Percentiles rank a stretch among this genome's conserved stretches.
Conservation (phyloP, 2,113 vertebrate genomes). For the Pitta sordida region DNA sequence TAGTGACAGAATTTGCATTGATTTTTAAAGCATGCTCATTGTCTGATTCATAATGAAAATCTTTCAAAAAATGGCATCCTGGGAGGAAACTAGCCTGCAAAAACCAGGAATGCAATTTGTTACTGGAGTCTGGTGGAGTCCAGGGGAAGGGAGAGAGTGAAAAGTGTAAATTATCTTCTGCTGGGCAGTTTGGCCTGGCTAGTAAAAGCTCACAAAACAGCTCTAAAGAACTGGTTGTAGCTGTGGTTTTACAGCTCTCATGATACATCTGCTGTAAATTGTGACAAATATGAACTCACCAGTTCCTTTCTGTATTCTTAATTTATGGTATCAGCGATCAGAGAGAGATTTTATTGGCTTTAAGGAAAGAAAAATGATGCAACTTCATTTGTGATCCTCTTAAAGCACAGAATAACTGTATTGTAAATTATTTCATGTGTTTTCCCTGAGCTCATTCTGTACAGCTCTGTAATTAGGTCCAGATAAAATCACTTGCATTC, state of each 20-base stretch:
- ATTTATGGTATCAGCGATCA: not conserved
- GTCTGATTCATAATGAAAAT: not conserved
- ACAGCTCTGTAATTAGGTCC: not conserved
- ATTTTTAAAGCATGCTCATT: not conserved
- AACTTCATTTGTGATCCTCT: not conserved
- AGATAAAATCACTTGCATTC: constrained; percentile 28
- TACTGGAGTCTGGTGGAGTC: not conserved
- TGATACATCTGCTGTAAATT: not conserved
- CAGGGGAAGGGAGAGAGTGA: not conserved
- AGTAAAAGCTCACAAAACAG: not conserved
- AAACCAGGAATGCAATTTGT: not conserved
- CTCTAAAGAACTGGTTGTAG: not conserved
- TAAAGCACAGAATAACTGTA: not conserved
- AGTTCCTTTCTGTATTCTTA: not conserved
- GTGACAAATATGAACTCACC: not conserved
- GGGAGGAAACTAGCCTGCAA: not conserved
- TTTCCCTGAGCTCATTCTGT: not conserved
- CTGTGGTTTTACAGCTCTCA: not conserved
- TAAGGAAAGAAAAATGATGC: not conserved
- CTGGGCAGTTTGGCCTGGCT: not conserved
- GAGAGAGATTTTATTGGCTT: not conserved
- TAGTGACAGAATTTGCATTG: not conserved
- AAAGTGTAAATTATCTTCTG: not conserved
- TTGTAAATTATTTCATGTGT: not conserved
- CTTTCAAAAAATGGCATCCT: fast-evolving